A percentile compares a stretch with the other conserved stretches of the same genome.
Conservation (phyloP, 2,888 invertebrate species). For the Apamea anceps region DNA sequence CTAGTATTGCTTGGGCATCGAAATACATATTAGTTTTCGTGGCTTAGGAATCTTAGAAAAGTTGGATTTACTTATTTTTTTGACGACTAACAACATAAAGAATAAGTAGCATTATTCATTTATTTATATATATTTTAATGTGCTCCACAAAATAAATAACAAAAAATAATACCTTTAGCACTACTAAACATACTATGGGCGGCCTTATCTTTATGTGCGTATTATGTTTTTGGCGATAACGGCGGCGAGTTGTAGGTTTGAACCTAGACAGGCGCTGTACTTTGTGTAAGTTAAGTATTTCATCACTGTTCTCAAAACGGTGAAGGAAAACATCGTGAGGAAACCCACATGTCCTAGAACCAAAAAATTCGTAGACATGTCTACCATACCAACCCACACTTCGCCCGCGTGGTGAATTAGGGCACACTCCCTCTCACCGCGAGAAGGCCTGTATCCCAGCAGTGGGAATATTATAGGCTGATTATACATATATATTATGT, state of each 20-base stretch:
- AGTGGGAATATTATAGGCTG: too few relatives aligned
- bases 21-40: conserved; percentile 40
- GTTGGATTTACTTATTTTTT: conserved; percentile 1
- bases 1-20: conserved; percentile 38
- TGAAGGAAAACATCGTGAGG: neutral
- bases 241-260: neutral
- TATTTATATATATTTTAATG: neutral
- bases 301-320: too few relatives aligned
- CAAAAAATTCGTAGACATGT: neutral
- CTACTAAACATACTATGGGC: neutral
- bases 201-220: neutral
- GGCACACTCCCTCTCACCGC: too few relatives aligned
- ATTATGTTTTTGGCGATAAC: neutral
- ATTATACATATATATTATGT: neutral
- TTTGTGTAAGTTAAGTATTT: too few relatives aligned
- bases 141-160: neutral
- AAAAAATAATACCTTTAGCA: neutral
- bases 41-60: conserved; percentile 7
- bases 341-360: neutral
- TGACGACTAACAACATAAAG: neutral
- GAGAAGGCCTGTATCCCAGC: too few relatives aligned
- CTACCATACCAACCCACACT: neutral
- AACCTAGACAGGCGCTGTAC: neutral
- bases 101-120: neutral
- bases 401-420: neutral